Conservation (phyloP, 2,888 invertebrate species). For the Scrobipalpa atriplicella region DNA sequence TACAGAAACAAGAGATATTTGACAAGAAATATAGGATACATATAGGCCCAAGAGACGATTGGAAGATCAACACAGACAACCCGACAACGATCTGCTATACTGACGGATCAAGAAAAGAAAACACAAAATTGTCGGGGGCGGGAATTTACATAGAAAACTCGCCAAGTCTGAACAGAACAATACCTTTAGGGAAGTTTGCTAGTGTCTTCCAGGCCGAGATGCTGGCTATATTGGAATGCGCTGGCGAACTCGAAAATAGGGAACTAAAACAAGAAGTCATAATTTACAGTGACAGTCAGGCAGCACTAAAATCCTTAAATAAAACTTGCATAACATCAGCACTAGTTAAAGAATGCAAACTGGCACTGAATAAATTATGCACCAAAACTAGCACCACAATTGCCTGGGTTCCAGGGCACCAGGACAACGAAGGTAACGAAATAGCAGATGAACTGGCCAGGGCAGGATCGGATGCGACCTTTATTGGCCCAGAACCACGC, state of each 20-base stretch:
- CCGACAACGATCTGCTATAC: background rate
- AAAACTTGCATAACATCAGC: too few species aligned
- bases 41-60: too few species aligned
- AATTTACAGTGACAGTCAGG: background rate
- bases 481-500: background rate
- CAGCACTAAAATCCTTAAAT: too few species aligned
- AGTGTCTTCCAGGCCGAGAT: background rate
- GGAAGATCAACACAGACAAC: background rate
- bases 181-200: background rate
- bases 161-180: background rate
- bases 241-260: background rate
- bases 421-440: background rate
- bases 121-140: background rate
- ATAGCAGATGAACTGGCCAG: background rate
- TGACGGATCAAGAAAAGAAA: background rate
- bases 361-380: background rate
- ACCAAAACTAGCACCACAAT: background rate
- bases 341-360: too few species aligned
- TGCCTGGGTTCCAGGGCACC: background rate
- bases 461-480: background rate
- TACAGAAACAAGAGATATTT: slow-evolving; percentile 11
- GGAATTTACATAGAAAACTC: too few species aligned
- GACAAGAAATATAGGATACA: too few species aligned
- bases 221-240: background rate
- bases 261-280: background rate